Evolutionary conservation across 2,888 invertebrate species (phyloP).

Genomic region (Galerucella nymphaeae): DNA sequence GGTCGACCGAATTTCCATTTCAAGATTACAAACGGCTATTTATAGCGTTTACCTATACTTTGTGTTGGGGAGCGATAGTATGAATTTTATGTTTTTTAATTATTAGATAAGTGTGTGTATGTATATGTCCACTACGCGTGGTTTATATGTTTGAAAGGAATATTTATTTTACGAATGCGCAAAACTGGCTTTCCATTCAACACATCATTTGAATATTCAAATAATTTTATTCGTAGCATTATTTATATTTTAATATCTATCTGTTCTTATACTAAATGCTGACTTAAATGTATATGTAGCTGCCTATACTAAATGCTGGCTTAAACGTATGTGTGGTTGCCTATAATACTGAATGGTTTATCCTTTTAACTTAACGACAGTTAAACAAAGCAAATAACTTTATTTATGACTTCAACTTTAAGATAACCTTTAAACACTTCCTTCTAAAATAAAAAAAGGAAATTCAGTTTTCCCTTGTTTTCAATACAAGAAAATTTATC

Average conservation of each 20-base stretch:
- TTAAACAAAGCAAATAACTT: neutral
- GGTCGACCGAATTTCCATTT: conserved; percentile 59
- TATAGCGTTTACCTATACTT: conserved; percentile 57
- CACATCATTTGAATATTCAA: neutral
- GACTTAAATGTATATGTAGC: no score
- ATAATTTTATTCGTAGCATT: no score
- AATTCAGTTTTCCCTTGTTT: conserved; percentile 35
- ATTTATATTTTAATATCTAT: no score
- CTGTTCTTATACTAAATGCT: no score
- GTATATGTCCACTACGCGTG: conserved; percentile 16
- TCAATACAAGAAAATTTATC: conserved; percentile 42
- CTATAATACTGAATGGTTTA: no score
- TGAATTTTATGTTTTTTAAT: conserved; percentile 55
- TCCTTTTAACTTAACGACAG: no score
- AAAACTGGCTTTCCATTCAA: neutral
- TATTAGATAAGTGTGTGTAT: conserved; percentile 32
- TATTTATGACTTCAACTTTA: neutral
- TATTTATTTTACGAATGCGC: conserved; percentile 11
- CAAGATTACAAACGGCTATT: conserved; percentile 59
- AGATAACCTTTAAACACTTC: neutral
- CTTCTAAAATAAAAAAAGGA: conserved; percentile 15
- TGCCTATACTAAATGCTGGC: no score
- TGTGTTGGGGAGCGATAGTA: conserved; percentile 56
- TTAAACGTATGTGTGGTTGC: no score
- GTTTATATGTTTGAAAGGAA: conserved; percentile 29